Base-by-base conservation (phyloP, 2,888 invertebrate species). In the Brachypterus glaber region DNA sequence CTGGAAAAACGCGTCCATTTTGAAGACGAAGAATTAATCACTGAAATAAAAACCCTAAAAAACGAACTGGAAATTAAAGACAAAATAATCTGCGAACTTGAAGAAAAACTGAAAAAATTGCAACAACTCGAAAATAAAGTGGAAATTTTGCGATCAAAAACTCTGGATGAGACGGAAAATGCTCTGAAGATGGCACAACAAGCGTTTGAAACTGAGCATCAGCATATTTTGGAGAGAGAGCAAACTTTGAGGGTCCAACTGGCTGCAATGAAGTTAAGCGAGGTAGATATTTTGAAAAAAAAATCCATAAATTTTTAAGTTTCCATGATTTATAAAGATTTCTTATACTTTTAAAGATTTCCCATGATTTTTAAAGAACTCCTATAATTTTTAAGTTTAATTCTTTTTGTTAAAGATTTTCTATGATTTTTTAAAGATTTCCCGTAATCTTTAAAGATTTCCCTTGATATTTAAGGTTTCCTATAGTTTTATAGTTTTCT, bases 21-120 rank as follows among this genome's bases (percentile, higher is more conserved):
- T 48, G 72, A 73, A 49, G 79, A 79, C 50, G 32, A 36, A 3
- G 40, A 9, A 24, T 38, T 14, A 39, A 38, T 66, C 17, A 40
- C 33, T n/a, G 37, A 71, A 7, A 67, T 72, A 1, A 59, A 35
- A 9, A 17, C 37, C 14, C 53, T 79, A 31, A 74, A 74, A 47
- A 70, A 71, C 35, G 74, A 73, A 43, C 50, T 81, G 25, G 72
- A 73, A 16, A 69, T 70, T 46, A 80, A 78, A 54, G 75, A 75
- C 41, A 58, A 63, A 30, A 62, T 66, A 17, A 67, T 77, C 8
- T 66, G 69, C 30, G 75, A 77, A 21, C 72, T 76, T 37, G 76
- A 79, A 47, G 67, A 71, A 30, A 71, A 72, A 43, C 67, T 79
- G 3, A 64, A 72, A 31, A 62, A 61, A 1, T 52, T 78, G 34